Evolutionary conservation across 2,797 vertebrate species (phyloP), one percentile per base, ranked within the genome.

Genomic region (Sus cebifrons): DNA sequence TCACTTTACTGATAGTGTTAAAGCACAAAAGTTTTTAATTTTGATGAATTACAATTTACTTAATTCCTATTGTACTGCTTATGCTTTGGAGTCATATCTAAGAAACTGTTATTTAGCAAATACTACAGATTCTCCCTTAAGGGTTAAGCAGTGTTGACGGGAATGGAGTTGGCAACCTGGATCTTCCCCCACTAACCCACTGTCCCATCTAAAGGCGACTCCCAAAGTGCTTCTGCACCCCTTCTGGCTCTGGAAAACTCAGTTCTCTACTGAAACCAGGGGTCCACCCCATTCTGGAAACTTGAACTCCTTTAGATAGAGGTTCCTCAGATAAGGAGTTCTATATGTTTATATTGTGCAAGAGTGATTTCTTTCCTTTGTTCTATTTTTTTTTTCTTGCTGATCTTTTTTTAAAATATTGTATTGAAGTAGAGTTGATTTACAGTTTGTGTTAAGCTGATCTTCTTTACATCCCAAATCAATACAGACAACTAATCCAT

Each of bases 381-480:
- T 49, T 36, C 49, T 9, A 44, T 81, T 32, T 25, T 52, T 52
- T n/a, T 84, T 84, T 62, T 25, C 14, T 56, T 78, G 25, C 52
- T 75, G 14, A 40, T 85, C 21, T 75, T 27, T 84, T 49, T 49
- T 49, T 49, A 6, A 49, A 49, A 49, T 49, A 49, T 49, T 49
- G 5, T 49, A 6, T 49, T 49, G 44, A 49, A 49, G 44, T 49
- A 49, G 44, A 49, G 44, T 49, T 49, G 44, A 49, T 49, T 49
- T 9, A 49, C 44, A 49, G 44, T 49, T 49, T 49, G 44, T 49
- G 44, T 49, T 49, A 49, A 49, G 9, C 44, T 49, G 44, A 49
- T 49, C 44, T 74, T 86, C 79, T 74, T 89, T 54, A 77, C 23
- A 36, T 83, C 74, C 86, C 32, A 81, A 86, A 65, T 84, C 92